Base-by-base conservation (phyloP, 2,888 invertebrate species). In the Metellina segmentata region DNA sequence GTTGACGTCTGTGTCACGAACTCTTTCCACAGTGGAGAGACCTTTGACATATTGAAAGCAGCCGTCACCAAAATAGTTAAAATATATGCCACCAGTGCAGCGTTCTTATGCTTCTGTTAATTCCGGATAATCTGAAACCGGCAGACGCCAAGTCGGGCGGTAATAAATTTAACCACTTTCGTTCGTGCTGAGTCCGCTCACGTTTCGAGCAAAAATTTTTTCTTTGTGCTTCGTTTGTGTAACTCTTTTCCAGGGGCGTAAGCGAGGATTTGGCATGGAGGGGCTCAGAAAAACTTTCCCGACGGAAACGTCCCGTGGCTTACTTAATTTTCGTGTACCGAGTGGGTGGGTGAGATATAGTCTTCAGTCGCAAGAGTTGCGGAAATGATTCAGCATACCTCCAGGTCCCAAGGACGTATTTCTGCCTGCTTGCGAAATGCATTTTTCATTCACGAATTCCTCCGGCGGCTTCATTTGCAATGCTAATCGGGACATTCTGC, bases 371-470 rank as follows among this genome's bases (percentile, higher is more conserved):
- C 34, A 34, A 34, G 34, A 34, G 34, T 34, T 77, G 69, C 75
- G 88, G 88, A 88, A 88, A 81, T 88, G 81, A 88, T 61, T 88
- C 85, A 77, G 81, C 81, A 70, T 52, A 52, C 20, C 78, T 79
- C 52, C 72, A 48, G 13, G 52, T 87, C 61, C 71, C 87, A 88
- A 88, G 88, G 88, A 7, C 81, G 52, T 8, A 19, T 53, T 61
- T 53, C 34, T 79, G 69, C 53, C 34, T 34, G 61, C n/a, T 86
- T 86, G 78, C 70, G 52, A 70, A 53, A 69, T 49, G 20, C 49
- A 34, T 69, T 20, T 20, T 81, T 69, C 81, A 69, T 70, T 69
- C 61, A 61, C 61, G 61, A 9, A 61, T 61, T 61, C 16, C 61
- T 61, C 61, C 61, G 34, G 34, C 4, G 34, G 34, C 34, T 34